Percentiles rank a stretch among this genome's conserved stretches.
These are phyloP conservation scores for Oscheius myriophilus DNA, from an alignment of 2,888 invertebrate species.

Conservation along the genomic window DNA sequence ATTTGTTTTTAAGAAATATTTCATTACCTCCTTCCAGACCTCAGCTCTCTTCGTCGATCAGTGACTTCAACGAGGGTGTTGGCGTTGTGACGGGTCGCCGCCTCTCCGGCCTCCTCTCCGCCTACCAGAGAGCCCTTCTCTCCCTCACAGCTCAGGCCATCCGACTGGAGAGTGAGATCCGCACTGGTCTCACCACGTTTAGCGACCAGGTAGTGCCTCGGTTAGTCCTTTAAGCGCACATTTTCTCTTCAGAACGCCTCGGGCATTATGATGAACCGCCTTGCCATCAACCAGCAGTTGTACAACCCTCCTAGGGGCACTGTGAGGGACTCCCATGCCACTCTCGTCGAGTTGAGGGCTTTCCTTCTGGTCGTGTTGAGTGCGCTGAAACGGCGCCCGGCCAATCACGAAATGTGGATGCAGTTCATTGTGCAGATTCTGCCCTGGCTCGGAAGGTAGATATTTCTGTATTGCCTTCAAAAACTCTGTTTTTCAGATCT, in stretches of 20 bases:
- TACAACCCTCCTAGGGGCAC: constrained; percentile 59
- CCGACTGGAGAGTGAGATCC: constrained; percentile 65
- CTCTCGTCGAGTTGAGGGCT: constrained; percentile 80
- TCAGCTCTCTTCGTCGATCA: constrained; percentile 64
- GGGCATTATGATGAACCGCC: constrained; percentile 59
- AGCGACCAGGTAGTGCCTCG: constrained; percentile 37
- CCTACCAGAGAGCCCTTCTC: constrained; percentile 66
- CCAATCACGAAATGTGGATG: constrained; percentile 82
- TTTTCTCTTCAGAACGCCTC: constrained; percentile 31
- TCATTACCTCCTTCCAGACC: constrained; percentile 44
- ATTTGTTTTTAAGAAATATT: too few species aligned
- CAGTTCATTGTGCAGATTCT: constrained; percentile 83
- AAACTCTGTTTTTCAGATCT: constrained; percentile 78
- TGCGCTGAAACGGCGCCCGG: constrained; percentile 77
- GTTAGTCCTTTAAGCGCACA: background rate
- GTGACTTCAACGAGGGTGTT: constrained; percentile 67
- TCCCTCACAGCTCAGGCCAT: constrained; percentile 64
- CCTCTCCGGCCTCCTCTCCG: constrained; percentile 58
- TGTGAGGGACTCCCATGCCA: constrained; percentile 54
- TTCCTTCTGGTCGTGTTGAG: constrained; percentile 83
- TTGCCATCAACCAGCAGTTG: constrained; percentile 60
- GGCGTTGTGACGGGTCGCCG: constrained; percentile 33
- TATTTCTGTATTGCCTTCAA: too few species aligned
- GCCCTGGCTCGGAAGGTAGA: constrained; percentile 80
- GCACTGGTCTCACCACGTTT: constrained; percentile 53